Evolutionary conservation across 2,888 invertebrate species (phyloP).

Genomic region (Syritta pipiens): DNA sequence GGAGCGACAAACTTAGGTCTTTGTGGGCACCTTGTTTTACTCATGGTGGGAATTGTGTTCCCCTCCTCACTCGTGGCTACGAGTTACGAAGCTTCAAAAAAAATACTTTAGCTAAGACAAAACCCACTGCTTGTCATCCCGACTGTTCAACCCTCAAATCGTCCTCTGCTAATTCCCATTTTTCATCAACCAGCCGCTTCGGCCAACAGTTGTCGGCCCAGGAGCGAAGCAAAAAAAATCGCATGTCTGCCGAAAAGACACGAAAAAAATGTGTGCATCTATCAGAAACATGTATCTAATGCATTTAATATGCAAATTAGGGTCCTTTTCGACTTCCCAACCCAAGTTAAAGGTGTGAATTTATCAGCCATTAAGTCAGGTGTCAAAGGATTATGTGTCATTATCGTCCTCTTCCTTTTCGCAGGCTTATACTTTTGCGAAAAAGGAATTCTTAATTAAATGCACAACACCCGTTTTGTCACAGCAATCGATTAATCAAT

Average conservation of each 20-base stretch:
- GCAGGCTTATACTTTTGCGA: background rate
- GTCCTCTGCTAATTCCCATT: background rate
- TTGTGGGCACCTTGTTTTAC: too few species aligned
- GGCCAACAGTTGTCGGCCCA: constrained; percentile 29
- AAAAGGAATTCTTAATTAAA: constrained; percentile 22
- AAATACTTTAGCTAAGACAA: background rate
- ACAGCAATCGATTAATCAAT: constrained; percentile 64
- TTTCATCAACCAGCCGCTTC: constrained; percentile 21
- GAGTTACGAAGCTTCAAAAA: too few species aligned
- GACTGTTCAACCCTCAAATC: background rate
- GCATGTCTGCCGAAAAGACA: constrained; percentile 29
- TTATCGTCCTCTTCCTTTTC: constrained; percentile 6
- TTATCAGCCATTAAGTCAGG: constrained; percentile 64
- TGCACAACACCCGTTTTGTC: constrained; percentile 50
- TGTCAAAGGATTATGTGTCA: constrained; percentile 58
- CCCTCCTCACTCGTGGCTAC: too few species aligned
- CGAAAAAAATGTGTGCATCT: constrained; percentile 13
- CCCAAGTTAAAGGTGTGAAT: constrained; percentile 55
- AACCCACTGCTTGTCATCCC: background rate
- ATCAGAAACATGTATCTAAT: constrained; percentile 58
- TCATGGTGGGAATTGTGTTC: too few species aligned
- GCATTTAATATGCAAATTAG: constrained; percentile 64
- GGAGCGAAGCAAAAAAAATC: constrained; percentile 13
- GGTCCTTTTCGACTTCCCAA: constrained; percentile 17
- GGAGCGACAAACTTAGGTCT: too few species aligned